Base-by-base conservation (phyloP, 1,140 invertebrate genomes). In the Gonatopus flavifemur region DNA sequence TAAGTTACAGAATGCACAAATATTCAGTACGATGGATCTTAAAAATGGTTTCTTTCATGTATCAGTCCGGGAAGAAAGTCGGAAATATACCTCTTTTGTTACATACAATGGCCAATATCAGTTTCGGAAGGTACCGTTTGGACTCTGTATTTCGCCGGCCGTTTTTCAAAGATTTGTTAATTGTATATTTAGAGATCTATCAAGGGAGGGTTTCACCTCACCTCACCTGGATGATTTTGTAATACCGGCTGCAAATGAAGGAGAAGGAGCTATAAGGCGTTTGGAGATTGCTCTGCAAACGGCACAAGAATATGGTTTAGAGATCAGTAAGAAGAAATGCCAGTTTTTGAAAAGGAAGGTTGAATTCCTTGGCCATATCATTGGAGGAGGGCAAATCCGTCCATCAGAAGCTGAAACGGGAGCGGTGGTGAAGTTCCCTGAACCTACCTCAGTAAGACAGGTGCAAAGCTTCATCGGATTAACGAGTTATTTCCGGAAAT, bases 21-120 rank as follows among this genome's bases (percentile, higher is more conserved):
- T 62, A 7, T 82, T 82, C 46, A 70, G 69, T 4, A 64, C 74
- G 0, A 39, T 84, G 1, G 81, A 84, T 67, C 43, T 81, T 9
- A 56, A 55, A 42, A 57, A 57, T 18, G 57, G 50, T 20, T 59
- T 59, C 28, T 57, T 56, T n/a, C 51, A 60, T 41, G 57, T 63
- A 9, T 19, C 22, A 9, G 25, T 57, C 9, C 39, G 57, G 1
- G 48, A 51, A 15, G 16, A 9, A 16, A 49, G 41, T 21, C 8
- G 36, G 20, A 43, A 65, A 9, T 79, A 76, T 49, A 76, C 74
- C 0, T 67, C 67, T 0, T 74, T 74, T 28, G 46, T 65, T 10
- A 64, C 67, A 1, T 57, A 49, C 3, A 61, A 66, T 33, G 64
- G 64, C 2, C 52, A 66, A 7, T 77, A 38, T 32, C 48, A 75